These are phyloP conservation scores for Chaetogeoica ovagalla DNA, from an alignment of 2,888 invertebrate species.

Conservation along the genomic window DNA sequence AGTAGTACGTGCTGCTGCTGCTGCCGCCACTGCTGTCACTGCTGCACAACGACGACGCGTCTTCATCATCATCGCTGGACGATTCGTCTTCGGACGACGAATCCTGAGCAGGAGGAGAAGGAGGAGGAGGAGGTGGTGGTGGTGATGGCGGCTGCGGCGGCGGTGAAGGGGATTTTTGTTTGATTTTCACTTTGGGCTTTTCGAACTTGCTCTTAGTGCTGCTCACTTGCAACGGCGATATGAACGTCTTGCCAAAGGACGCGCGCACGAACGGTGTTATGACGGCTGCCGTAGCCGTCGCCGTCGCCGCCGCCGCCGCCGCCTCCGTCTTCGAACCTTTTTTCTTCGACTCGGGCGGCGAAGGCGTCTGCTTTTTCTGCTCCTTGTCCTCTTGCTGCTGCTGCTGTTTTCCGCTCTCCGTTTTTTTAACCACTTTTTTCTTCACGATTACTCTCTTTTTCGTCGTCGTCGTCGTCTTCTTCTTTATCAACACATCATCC, in stretches of 20 bases:
- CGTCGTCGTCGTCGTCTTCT: conserved; percentile 53
- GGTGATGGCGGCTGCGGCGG: conserved; percentile 57
- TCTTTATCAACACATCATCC: conserved; percentile 32
- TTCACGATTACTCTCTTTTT: conserved; percentile 51
- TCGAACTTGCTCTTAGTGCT: conserved; percentile 56
- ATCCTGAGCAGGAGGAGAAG: no score
- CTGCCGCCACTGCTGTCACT: conserved; percentile 5
- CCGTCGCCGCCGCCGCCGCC: conserved; percentile 55
- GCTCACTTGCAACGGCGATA: conserved; percentile 51
- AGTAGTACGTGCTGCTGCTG: conserved; percentile 30
- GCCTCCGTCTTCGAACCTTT: conserved; percentile 23
- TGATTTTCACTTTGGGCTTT: conserved; percentile 57
- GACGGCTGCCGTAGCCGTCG: conserved; percentile 56
- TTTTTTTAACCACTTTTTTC: conserved; percentile 56
- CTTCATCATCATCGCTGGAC: conserved; percentile 6
- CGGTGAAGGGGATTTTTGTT: conserved; percentile 53
- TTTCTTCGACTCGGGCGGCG: conserved; percentile 2
- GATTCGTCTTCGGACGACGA: conserved; percentile 28
- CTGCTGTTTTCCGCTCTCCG: conserved; percentile 39
- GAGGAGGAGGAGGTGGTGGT: conserved; percentile 40
- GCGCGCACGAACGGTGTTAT: conserved; percentile 44
- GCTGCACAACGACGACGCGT: conserved; percentile 7
- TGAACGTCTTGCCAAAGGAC: conserved; percentile 48
- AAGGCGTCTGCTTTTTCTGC: conserved; percentile 1
- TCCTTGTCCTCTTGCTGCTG: background rate